phyloP scores from a whole-genome alignment of 2,888 invertebrate species.

The Octonoba sinensis region DNA sequence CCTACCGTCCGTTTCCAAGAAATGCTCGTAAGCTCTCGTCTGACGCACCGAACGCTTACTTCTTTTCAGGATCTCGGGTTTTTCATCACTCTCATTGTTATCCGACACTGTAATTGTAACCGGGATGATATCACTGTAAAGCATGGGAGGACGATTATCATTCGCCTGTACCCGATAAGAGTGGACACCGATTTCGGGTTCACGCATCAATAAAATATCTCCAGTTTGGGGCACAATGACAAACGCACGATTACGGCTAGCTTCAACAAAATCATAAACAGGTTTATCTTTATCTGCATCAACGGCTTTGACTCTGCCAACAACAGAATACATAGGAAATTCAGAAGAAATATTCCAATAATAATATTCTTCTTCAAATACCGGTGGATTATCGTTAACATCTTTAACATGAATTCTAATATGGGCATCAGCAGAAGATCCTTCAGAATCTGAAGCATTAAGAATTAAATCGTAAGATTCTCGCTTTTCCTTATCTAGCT shows the following conservation, averaged over 20 bases:
- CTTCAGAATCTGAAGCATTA: slow-evolving; percentile 83
- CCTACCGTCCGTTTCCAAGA: slow-evolving; percentile 90
- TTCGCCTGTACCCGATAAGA: slow-evolving; percentile 85
- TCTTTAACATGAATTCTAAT: slow-evolving; percentile 83
- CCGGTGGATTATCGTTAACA: slow-evolving; percentile 92
- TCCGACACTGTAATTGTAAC: slow-evolving; percentile 40
- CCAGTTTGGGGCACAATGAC: slow-evolving; percentile 94
- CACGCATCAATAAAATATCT: slow-evolving; percentile 83
- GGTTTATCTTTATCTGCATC: slow-evolving; percentile 92
- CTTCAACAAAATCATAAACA: slow-evolving; percentile 81
- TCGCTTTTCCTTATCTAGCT: slow-evolving; percentile 83
- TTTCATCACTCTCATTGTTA: neutral
- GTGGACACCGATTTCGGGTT: slow-evolving; percentile 74
- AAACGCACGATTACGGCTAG: slow-evolving; percentile 80
- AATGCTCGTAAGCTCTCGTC: slow-evolving; percentile 87
- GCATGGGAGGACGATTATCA: slow-evolving; percentile 77
- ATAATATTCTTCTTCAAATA: slow-evolving; percentile 84
- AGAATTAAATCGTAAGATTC: slow-evolving; percentile 85
- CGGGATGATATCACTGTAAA: slow-evolving; percentile 51
- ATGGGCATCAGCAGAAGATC: slow-evolving; percentile 81
- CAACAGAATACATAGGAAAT: slow-evolving; percentile 81
- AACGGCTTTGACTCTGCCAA: slow-evolving; percentile 87
- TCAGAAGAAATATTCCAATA: slow-evolving; percentile 77
- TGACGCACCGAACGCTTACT: slow-evolving; percentile 76
- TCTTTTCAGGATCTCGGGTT: slow-evolving; percentile 8